phyloP scores from a whole-genome alignment of 2,113 vertebrate species.

The Myocastor coypus region DNA sequence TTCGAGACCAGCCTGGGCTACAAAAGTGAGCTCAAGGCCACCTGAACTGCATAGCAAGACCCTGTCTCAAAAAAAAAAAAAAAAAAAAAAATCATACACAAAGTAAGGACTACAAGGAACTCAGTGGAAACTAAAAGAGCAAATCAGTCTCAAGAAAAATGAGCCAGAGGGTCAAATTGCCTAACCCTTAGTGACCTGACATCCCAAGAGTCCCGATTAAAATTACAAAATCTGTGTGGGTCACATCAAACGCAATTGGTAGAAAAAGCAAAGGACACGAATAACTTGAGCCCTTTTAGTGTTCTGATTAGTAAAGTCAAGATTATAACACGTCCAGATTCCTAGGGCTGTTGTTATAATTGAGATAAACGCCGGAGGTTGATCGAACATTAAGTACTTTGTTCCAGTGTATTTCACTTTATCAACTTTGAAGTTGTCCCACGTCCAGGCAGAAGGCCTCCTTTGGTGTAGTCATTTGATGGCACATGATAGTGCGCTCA shows the following conservation, averaged over 20 bases:
- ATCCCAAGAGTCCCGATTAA: neutral
- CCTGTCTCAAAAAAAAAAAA: too few species aligned
- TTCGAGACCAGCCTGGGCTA: too few species aligned
- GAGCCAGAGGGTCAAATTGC: neutral
- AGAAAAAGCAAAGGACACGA: neutral
- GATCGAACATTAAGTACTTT: neutral
- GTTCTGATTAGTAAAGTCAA: neutral
- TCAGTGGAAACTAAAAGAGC: neutral
- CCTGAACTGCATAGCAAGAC: too few species aligned
- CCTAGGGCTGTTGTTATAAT: neutral
- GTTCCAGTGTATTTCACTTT: neutral
- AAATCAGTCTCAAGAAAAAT: neutral
- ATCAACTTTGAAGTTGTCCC: neutral
- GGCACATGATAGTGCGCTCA: neutral
- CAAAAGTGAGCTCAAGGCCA: too few species aligned
- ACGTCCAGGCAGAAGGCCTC: neutral
- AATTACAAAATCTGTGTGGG: neutral
- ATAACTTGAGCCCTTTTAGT: neutral
- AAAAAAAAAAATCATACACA: neutral
- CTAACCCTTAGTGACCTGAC: neutral
- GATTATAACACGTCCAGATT: neutral
- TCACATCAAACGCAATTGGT: slow-evolving; percentile 1
- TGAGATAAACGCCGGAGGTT: neutral
- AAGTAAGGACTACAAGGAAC: neutral
- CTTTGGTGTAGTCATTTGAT: neutral